phyloP scores from a whole-genome alignment of 2,888 invertebrate genomes.

The Amitus sp. region DNA sequence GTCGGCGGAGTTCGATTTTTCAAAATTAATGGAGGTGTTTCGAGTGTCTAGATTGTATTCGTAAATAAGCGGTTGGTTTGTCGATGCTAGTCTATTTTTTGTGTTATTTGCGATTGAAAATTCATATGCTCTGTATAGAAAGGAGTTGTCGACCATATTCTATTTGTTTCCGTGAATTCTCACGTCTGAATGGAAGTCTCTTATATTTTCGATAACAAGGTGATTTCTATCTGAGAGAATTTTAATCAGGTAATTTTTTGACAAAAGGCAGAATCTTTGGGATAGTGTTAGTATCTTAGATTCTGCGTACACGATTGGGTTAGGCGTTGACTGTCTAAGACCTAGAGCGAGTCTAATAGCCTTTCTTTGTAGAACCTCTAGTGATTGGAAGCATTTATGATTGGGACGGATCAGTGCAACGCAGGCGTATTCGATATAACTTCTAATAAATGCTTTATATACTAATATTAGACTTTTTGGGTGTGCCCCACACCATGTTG shows the following conservation, averaged over 20 bases:
- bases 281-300: not conserved
- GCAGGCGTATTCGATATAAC: constrained; percentile 1
- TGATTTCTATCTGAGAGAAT: not conserved
- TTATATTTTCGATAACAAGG: not conserved
- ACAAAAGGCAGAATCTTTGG: not conserved
- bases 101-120: too few relatives aligned
- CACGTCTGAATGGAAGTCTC: not conserved
- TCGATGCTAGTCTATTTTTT: too few relatives aligned
- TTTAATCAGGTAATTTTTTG: not conserved
- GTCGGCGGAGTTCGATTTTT: too few relatives aligned
- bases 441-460: constrained; percentile 3
- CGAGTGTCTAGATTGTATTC: too few relatives aligned
- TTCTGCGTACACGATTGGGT: not conserved
- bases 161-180: not conserved
- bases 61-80: too few relatives aligned
- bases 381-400: not conserved
- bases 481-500: constrained; percentile 16
- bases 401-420: not conserved
- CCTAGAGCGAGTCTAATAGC: not conserved
- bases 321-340: not conserved
- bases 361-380: not conserved
- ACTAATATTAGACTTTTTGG: constrained; percentile 16
- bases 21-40: too few relatives aligned
- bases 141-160: not conserved
- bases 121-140: not conserved